These are phyloP conservation scores for Melanotaenia nigrans DNA, from an alignment of 2,797 vertebrate genomes.

Conservation along the genomic window DNA sequence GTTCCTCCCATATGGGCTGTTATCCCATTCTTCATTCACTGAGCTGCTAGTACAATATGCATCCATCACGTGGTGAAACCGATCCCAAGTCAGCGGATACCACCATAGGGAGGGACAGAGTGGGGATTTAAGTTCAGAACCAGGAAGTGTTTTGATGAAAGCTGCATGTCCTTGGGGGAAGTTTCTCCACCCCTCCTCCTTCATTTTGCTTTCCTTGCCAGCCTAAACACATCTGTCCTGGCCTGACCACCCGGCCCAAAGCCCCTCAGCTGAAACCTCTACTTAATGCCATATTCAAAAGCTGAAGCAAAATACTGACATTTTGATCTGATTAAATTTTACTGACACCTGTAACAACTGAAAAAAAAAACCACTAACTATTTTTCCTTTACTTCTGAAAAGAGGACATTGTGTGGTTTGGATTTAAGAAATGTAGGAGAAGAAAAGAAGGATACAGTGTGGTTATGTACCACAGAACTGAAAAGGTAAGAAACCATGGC, in stretches of 20 bases:
- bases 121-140: slow-evolving; percentile 62
- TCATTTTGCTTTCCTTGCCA: slow-evolving; percentile 65
- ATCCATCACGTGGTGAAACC: slow-evolving; percentile 48
- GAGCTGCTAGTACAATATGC: slow-evolving; percentile 38
- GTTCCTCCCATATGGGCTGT: slow-evolving; percentile 54
- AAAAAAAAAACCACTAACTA: slow-evolving; percentile 1
- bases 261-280: slow-evolving; percentile 42
- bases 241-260: slow-evolving; percentile 45
- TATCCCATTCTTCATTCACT: slow-evolving; percentile 31
- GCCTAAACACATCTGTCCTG: slow-evolving; percentile 77
- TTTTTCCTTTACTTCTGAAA: background rate
- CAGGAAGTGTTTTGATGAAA: slow-evolving; percentile 75
- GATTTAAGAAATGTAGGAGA: background rate
- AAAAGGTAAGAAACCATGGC: background rate
- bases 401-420: slow-evolving; percentile 11
- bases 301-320: background rate
- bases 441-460: background rate
- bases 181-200: slow-evolving; percentile 49
- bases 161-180: slow-evolving; percentile 45
- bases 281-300: slow-evolving; percentile 32
- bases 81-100: slow-evolving; percentile 54
- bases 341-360: background rate
- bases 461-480: background rate
- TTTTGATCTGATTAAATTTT: background rate
- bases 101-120: slow-evolving; percentile 57